Evolutionary conservation across 2,888 invertebrate species (phyloP), one percentile per base, ranked within the genome.

Genomic region (Nemoura dubitans): DNA sequence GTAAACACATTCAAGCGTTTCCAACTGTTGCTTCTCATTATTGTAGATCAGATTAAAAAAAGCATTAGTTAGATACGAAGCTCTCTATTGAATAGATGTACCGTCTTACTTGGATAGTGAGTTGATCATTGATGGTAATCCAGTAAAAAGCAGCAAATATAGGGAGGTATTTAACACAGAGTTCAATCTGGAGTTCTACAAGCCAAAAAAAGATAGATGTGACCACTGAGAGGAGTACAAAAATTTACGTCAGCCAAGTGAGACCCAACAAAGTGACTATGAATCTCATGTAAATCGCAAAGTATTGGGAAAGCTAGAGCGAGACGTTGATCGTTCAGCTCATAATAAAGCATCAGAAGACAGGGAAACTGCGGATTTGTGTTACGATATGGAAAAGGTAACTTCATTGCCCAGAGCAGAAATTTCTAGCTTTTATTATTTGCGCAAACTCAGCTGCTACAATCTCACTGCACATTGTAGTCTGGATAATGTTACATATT

Each of bases 371-470:
- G 36, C 36, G 14, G 83, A 29, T 6, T 6, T 83, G 29, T 83
- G 83, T 36, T 83, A 6, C 25, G 83, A 83, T n/a, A 36, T 83
- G 83, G 83, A 83, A 26, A 83, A 83, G n/a, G 83, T 83, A 2
- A 36, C 21, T 83, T 83, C 83, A 1, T 0, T 83, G 5, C 83
- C 36, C 5, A 30, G 26, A n/a, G 83, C 83, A 2, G 83, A 83
- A 7, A 83, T 83, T 36, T 83, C 83, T 0, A 25, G 42, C 25
- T 83, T 83, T n/a, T 83, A 36, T 36, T 83, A 83, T n/a, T n/a
- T 36, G 21, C 83, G 83, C n/a, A 83, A 83, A 21, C n/a, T 83
- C 2, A 42, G 6, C 26, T 83, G 83, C 21, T 83, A 30, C 83
- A 83, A 83, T 83, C 29, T 83, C 2, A 83, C 83, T 36, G 83